Evolutionary conservation across 2,888 invertebrate species (phyloP).

Genomic region (Graphium colonna): DNA sequence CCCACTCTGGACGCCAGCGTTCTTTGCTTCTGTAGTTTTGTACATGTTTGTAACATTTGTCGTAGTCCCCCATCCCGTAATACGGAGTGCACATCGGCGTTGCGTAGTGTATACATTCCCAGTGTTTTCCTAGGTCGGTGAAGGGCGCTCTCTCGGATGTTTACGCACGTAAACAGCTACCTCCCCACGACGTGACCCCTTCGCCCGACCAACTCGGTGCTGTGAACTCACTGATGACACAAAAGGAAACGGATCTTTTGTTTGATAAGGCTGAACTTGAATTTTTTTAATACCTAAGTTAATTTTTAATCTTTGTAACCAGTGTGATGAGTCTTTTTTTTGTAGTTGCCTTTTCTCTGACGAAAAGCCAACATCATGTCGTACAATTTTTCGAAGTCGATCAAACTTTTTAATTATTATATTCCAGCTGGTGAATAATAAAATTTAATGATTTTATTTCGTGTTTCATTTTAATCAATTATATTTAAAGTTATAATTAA

Average conservation of each 20-base stretch:
- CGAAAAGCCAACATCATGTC: conserved; percentile 55
- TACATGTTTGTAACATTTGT: conserved; percentile 52
- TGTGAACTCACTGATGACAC: conserved; percentile 60
- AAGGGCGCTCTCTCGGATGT: conserved; percentile 71
- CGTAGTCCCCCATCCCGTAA: conserved; percentile 36
- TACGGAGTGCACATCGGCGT: conserved; percentile 47
- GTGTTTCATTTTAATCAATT: conserved; percentile 45
- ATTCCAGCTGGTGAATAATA: conserved; percentile 73
- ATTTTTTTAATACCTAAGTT: conserved; percentile 71
- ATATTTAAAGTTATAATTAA: no score
- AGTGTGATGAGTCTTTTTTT: conserved; percentile 51
- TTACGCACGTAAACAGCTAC: conserved; percentile 64
- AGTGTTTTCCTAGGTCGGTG: conserved; percentile 64
- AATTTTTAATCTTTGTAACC: conserved; percentile 72
- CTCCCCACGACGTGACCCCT: conserved; percentile 62
- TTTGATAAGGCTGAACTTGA: conserved; percentile 78
- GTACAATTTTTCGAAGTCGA: conserved; percentile 75
- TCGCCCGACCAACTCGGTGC: conserved; percentile 57
- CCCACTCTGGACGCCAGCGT: conserved; percentile 31
- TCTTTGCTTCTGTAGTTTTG: conserved; percentile 61
- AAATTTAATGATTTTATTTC: conserved; percentile 64
- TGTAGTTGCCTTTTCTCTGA: conserved; percentile 59
- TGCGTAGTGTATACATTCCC: conserved; percentile 68
- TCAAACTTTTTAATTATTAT: conserved; percentile 72
- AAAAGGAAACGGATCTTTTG: conserved; percentile 73